Percentiles rank a stretch among this genome's conserved stretches.
phyloP scores from a whole-genome alignment of 2,113 vertebrate species.

The Toxostoma redivivum region DNA sequence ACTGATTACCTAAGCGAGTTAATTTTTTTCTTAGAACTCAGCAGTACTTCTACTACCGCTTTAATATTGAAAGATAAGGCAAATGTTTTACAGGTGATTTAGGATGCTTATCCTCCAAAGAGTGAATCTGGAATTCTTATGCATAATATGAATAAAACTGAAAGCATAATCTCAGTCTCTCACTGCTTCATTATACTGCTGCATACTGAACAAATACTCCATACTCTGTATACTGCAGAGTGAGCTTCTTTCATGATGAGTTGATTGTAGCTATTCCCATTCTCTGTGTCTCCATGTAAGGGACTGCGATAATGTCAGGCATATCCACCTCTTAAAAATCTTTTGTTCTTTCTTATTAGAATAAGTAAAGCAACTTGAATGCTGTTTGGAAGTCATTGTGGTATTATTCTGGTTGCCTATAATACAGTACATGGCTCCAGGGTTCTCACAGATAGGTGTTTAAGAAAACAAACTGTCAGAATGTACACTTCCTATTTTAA shows the following conservation, averaged over 20 bases:
- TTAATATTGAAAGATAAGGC: slow-evolving; percentile 50
- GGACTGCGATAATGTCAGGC: slow-evolving; percentile 42
- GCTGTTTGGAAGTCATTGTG: slow-evolving; percentile 8
- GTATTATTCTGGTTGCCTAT: slow-evolving; percentile 18
- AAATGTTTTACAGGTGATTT: slow-evolving; percentile 60
- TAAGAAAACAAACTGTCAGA: slow-evolving; percentile 52
- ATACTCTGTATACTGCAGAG: not conserved
- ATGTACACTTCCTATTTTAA: slow-evolving; percentile 38
- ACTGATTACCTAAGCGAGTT: slow-evolving; percentile 59
- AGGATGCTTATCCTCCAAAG: slow-evolving; percentile 58
- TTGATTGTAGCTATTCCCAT: slow-evolving; percentile 19
- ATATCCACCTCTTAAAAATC: slow-evolving; percentile 52
- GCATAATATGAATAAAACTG: slow-evolving; percentile 61
- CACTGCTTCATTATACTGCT: slow-evolving; percentile 40
- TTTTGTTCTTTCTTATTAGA: slow-evolving; percentile 59
- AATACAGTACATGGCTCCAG: slow-evolving; percentile 16
- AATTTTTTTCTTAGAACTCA: slow-evolving; percentile 53
- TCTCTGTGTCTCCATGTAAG: slow-evolving; percentile 1
- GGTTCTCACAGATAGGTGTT: slow-evolving; percentile 27
- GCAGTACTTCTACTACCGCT: slow-evolving; percentile 38
- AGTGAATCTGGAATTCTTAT: slow-evolving; percentile 47
- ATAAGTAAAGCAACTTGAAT: slow-evolving; percentile 29
- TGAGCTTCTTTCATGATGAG: slow-evolving; percentile 45
- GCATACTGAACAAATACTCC: slow-evolving; percentile 10
- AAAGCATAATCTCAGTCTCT: slow-evolving; percentile 47